phyloP scores from a whole-genome alignment of 2,797 vertebrate genomes.

The Periophthalmus magnuspinnatus region DNA sequence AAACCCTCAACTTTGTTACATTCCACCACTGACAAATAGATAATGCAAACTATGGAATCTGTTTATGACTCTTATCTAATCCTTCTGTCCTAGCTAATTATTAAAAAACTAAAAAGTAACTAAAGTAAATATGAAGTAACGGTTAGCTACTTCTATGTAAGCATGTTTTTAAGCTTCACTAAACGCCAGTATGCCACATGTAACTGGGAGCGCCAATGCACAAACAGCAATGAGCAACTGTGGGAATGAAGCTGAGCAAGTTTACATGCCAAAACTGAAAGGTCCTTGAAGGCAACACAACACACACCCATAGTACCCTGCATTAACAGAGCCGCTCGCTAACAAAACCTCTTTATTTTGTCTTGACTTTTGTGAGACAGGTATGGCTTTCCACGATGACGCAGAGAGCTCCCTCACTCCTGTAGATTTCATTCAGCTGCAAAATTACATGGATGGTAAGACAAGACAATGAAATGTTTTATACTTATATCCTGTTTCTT shows the following conservation, averaged over 20 bases:
- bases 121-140: too few relatives aligned
- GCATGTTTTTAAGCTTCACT: neutral
- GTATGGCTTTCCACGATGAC: slow-evolving; percentile 64
- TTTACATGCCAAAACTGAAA: slow-evolving; percentile 19
- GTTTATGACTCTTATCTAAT: too few relatives aligned
- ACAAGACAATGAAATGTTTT: slow-evolving; percentile 8
- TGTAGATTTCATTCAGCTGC: slow-evolving; percentile 88
- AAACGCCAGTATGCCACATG: neutral
- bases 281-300: too few relatives aligned
- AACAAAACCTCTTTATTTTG: slow-evolving; percentile 5
- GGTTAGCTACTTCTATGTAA: too few relatives aligned
- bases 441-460: slow-evolving; percentile 90
- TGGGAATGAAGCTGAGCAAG: slow-evolving; percentile 63
- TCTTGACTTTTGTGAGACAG: slow-evolving; percentile 21
- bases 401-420: slow-evolving; percentile 77
- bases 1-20: too few relatives aligned
- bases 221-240: neutral
- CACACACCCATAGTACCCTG: neutral
- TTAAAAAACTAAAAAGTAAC: too few relatives aligned
- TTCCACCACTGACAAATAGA: too few relatives aligned
- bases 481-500: neutral
- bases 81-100: too few relatives aligned
- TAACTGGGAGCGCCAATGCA: neutral
- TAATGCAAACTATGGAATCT: too few relatives aligned
- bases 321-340: neutral